Percentiles rank a stretch among this genome's conserved stretches.
Conservation (phyloP, 2,888 invertebrate species). For the Melipona bicolor region DNA sequence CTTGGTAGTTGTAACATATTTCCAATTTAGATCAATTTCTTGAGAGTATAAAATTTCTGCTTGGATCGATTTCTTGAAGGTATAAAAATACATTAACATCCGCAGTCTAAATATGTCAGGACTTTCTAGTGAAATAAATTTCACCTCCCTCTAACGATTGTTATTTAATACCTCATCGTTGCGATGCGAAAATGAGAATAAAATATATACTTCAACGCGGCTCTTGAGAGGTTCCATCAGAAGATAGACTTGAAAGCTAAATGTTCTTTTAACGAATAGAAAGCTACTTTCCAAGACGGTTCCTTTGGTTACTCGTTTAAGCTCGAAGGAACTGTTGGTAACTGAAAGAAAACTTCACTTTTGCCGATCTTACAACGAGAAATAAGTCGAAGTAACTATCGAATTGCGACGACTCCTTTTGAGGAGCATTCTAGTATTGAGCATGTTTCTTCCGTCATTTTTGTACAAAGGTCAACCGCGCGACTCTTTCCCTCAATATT, state of each 20-base stretch:
- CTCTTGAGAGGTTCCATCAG: background rate
- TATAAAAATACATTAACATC: too few relatives aligned
- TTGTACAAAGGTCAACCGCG: too few relatives aligned
- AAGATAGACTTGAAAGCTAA: background rate
- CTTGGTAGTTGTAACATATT: background rate
- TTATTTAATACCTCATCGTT: background rate
- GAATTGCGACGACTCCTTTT: background rate
- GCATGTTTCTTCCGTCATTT: background rate
- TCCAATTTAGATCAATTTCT: background rate
- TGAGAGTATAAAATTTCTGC: background rate
- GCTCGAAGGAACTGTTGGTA: background rate
- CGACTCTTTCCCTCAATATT: background rate
- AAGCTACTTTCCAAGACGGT: constrained; percentile 1
- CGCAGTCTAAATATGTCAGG: too few relatives aligned
- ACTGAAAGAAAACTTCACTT: background rate
- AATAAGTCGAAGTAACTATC: background rate
- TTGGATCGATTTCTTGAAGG: too few relatives aligned
- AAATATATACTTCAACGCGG: background rate
- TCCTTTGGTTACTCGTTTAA: background rate
- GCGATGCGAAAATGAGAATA: background rate
- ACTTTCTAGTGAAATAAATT: background rate
- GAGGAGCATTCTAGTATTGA: background rate
- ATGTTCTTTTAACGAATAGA: constrained; percentile 6
- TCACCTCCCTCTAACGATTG: background rate
- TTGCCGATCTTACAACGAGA: background rate